Conservation (phyloP, 2,113 vertebrate genomes). For the Esox niger region DNA sequence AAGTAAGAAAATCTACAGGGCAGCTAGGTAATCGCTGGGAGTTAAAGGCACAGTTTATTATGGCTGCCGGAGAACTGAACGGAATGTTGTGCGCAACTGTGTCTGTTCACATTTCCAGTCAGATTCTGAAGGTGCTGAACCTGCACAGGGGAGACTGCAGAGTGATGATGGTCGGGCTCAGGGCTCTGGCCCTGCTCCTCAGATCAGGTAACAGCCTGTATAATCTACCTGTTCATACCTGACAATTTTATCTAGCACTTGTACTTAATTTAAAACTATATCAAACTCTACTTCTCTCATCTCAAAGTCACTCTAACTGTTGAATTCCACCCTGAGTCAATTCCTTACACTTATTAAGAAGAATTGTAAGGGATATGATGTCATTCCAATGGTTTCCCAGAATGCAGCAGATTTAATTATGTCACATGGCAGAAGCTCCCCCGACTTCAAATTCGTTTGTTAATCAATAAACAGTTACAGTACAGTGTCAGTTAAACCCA, state of each 20-base stretch:
- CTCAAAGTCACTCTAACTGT: not conserved
- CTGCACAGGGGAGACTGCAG: slow-evolving; percentile 70
- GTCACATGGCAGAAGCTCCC: not conserved
- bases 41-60: no score
- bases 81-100: not conserved
- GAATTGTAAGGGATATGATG: not conserved
- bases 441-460: not conserved
- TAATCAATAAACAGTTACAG: not conserved
- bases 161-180: slow-evolving; percentile 76
- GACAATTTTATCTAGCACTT: no score
- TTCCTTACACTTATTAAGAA: not conserved
- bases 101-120: slow-evolving; percentile 70
- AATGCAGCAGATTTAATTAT: slow-evolving; percentile 13
- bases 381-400: not conserved
- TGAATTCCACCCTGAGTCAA: not conserved
- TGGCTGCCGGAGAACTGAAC: no score
- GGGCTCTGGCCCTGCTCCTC: slow-evolving; percentile 82
- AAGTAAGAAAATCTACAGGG: no score
- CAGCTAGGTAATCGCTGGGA: no score
- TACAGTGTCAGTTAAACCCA: slow-evolving; percentile 5
- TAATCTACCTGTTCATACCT: no score
- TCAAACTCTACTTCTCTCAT: no score
- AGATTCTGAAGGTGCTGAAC: slow-evolving; percentile 84
- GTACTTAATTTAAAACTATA: no score
- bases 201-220: slow-evolving; percentile 93